Conservation (phyloP, 2,888 invertebrate genomes). For the Caenorhabditis uteleia region DNA sequence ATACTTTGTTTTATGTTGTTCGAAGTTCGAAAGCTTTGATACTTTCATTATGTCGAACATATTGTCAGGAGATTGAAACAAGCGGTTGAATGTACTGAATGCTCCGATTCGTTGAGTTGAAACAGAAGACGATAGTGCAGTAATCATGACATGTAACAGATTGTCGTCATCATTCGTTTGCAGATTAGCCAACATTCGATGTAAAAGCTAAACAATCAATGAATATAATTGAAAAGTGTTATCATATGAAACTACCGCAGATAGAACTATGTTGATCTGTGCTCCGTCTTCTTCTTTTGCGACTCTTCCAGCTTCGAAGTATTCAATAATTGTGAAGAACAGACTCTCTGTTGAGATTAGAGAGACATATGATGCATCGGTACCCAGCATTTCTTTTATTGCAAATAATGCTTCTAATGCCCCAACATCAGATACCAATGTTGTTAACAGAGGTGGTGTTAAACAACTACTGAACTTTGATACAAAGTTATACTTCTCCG, state of each 20-base stretch:
- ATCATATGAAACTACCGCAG: slow-evolving; percentile 10
- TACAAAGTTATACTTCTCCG: slow-evolving; percentile 12
- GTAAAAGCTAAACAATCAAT: background rate
- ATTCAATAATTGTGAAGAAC: slow-evolving; percentile 22
- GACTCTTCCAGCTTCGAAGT: slow-evolving; percentile 16
- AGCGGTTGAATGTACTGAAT: slow-evolving; percentile 8
- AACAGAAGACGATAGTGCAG: slow-evolving; percentile 11
- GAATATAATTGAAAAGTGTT: background rate
- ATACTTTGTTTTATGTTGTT: slow-evolving; percentile 8
- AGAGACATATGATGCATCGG: slow-evolving; percentile 5
- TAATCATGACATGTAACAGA: slow-evolving; percentile 14
- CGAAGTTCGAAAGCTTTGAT: slow-evolving; percentile 12
- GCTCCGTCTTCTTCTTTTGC: slow-evolving; percentile 10
- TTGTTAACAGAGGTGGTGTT: slow-evolving; percentile 15
- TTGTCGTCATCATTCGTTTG: slow-evolving; percentile 15
- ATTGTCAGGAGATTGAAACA: slow-evolving; percentile 15
- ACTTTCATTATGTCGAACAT: slow-evolving; percentile 14
- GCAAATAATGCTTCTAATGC: slow-evolving; percentile 21
- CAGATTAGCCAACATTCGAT: slow-evolving; percentile 4
- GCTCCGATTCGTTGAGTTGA: slow-evolving; percentile 5
- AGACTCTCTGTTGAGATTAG: slow-evolving; percentile 16
- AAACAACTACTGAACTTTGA: slow-evolving; percentile 13
- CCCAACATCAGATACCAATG: slow-evolving; percentile 12
- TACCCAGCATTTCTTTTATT: slow-evolving; percentile 15
- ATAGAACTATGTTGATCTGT: slow-evolving; percentile 4